Evolutionary conservation across 2,113 vertebrate species (phyloP).

Genomic region (Sakesphorus luctuosus): DNA sequence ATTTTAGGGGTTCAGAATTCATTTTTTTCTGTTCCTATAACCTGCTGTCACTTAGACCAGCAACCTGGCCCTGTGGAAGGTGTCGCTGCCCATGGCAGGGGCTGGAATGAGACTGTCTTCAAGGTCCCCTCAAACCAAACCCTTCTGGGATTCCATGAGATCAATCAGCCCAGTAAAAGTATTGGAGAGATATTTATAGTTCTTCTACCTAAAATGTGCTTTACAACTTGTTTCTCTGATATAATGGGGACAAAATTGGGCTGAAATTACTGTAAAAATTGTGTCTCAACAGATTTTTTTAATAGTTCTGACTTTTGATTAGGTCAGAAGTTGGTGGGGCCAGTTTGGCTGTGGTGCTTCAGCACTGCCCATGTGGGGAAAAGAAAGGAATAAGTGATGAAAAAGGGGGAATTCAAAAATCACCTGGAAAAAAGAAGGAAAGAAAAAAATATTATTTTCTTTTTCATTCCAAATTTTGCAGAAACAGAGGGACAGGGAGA

Average conservation of each 20-base stretch:
- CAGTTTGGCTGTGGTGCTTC: background rate
- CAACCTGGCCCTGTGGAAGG: rapidly evolving
- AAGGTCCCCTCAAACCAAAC: rapidly evolving
- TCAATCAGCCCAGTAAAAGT: background rate
- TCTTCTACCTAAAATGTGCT: background rate
- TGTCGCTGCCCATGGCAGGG: background rate
- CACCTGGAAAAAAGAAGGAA: background rate
- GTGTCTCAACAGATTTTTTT: background rate
- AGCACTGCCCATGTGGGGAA: rapidly evolving
- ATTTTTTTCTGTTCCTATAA: rapidly evolving
- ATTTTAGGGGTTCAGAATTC: background rate
- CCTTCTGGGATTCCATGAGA: rapidly evolving
- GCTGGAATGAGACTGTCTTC: background rate
- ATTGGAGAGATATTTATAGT: rapidly evolving
- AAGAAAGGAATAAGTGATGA: rapidly evolving
- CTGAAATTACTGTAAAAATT: background rate
- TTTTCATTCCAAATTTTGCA: background rate
- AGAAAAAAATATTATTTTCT: background rate
- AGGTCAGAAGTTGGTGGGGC: background rate
- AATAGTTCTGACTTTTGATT: background rate
- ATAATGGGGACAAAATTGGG: background rate
- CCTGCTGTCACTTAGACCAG: background rate
- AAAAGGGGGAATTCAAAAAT: background rate
- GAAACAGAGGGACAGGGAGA: background rate
- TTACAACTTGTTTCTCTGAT: background rate